Base-by-base conservation (phyloP, 2,888 invertebrate genomes). In the Apamea crenata region DNA sequence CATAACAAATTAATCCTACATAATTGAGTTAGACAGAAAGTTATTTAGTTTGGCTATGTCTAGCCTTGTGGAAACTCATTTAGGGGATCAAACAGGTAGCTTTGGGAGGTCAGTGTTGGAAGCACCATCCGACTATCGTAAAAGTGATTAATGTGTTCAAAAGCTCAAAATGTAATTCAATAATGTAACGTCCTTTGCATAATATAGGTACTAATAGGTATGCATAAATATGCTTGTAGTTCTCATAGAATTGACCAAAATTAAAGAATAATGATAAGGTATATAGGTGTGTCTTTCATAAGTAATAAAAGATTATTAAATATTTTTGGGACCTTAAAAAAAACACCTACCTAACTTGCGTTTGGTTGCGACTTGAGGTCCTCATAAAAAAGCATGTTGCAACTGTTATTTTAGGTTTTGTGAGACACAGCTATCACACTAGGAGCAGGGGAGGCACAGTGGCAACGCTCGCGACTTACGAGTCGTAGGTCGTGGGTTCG, bases 51-150 rank as follows among this genome's bases (percentile, higher is more conserved):
- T 21, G 65, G 50, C 36, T 77, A 74, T 74, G 65, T 67, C 67
- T 83, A 86, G 77, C 70, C 70, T 85, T 47, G 80, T 78, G 80
- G 77, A 86, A 88, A 78, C 81, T 86, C 81, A 88, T 88, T 81
- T 84, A 82, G 32, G 72, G 80, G 83, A 81, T 86, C 88, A 78
- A 81, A 86, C 76, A 71, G 79, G 81, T 77, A 80, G 84, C 74
- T 84, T 77, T 21, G 66, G 69, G 56, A 65, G 82, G 78, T 71
- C 75, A 79, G 80, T 66, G 70, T 63, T 81, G 63, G 79, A 77
- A 81, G 63, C 78, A 69, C 65, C 50, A 29, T 61, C 65, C 66
- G 68, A 75, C 12, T 1, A 1, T 80, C 84, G 71, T 82, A 79
- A 83, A 87, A 79, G 75, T 83, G 87, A 87, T 87, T 87, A 87